These are phyloP conservation scores for Neomonachus schauinslandi DNA, from an alignment of 2,113 vertebrate species.

Conservation along the genomic window DNA sequence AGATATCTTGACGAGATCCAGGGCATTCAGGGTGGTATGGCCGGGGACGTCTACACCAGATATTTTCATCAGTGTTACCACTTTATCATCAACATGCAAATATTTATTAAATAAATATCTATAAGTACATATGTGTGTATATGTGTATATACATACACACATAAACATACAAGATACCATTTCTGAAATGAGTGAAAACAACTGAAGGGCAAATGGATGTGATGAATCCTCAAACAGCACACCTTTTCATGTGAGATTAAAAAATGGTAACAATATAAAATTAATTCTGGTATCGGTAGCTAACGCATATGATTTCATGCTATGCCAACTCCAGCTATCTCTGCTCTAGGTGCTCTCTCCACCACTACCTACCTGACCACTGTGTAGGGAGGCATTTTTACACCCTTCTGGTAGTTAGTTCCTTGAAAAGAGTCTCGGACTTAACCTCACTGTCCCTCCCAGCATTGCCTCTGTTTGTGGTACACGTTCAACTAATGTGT, in stretches of 20 bases:
- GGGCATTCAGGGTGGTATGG: not conserved
- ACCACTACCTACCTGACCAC: not conserved
- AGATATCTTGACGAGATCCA: not conserved
- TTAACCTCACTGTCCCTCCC: not conserved
- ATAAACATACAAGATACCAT: not conserved
- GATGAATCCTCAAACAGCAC: not conserved
- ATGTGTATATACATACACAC: not conserved
- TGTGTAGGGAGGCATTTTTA: not conserved
- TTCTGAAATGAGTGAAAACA: slow-evolving; percentile 31
- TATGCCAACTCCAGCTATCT: not conserved
- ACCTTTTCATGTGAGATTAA: not conserved
- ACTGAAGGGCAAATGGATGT: not conserved
- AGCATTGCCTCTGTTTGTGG: not conserved
- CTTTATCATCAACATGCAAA: not conserved
- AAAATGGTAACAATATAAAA: not conserved
- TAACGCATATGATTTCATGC: rapidly evolving
- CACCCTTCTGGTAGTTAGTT: not conserved
- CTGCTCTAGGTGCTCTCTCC: not conserved
- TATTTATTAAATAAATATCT: not conserved
- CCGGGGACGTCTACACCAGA: not conserved
- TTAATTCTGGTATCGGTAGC: not conserved
- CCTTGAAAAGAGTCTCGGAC: not conserved
- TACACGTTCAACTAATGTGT: not conserved
- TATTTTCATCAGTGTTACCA: not conserved
- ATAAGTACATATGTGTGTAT: not conserved